phyloP scores from a whole-genome alignment of 2,888 invertebrate genomes.

The Ectropis crepuscularia region DNA sequence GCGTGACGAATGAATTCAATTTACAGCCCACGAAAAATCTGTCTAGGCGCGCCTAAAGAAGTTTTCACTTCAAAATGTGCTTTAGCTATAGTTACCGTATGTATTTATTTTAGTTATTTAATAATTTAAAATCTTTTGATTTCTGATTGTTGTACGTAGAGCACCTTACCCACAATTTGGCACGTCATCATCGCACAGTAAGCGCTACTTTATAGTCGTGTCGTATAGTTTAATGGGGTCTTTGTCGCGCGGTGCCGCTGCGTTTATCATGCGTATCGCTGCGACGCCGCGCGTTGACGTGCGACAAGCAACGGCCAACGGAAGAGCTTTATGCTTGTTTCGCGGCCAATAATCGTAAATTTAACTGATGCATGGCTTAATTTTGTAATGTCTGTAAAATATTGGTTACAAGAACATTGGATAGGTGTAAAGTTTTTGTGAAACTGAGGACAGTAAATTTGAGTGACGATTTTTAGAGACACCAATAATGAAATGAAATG shows the following conservation, averaged over 20 bases:
- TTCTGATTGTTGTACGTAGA: constrained; percentile 50
- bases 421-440: too few species aligned
- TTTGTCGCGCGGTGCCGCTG: constrained; percentile 66
- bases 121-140: too few species aligned
- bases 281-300: constrained; percentile 54
- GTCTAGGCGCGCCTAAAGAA: too few species aligned
- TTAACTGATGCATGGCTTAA: constrained; percentile 16
- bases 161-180: constrained; percentile 44
- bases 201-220: constrained; percentile 80
- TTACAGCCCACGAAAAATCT: too few species aligned
- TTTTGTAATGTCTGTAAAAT: constrained; percentile 3
- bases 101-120: too few species aligned
- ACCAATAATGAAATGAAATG: too few species aligned
- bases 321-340: constrained; percentile 25
- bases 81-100: too few species aligned
- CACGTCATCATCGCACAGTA: constrained; percentile 67
- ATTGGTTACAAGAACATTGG: background rate
- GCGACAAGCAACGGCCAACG: constrained; percentile 26
- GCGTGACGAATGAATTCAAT: too few species aligned
- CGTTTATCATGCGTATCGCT: constrained; percentile 56
- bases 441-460: too few species aligned
- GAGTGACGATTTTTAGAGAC: too few species aligned
- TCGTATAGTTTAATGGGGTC: constrained; percentile 79
- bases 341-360: constrained; percentile 22
- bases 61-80: too few species aligned